Evolutionary conservation across 1,140 invertebrate genomes (phyloP).

Genomic region (Lasaia peninsularis): DNA sequence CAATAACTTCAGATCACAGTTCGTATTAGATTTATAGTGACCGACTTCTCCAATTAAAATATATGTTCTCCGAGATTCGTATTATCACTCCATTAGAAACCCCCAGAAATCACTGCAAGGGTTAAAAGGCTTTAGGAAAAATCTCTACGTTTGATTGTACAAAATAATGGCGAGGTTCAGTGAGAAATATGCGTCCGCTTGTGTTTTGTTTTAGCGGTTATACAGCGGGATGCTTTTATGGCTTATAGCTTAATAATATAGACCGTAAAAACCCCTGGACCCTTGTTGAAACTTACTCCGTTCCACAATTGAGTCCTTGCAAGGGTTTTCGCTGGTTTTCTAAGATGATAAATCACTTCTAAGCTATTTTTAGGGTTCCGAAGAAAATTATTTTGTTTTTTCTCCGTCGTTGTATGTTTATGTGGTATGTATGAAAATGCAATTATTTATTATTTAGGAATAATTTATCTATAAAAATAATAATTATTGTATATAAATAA

Average conservation of each 20-base stretch:
- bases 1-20: neutral
- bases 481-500: no score
- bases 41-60: slow-evolving; percentile 3
- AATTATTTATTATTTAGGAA: no score
- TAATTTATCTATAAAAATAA: no score
- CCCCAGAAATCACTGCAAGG: slow-evolving; percentile 1
- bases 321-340: slow-evolving; percentile 12
- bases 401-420: no score
- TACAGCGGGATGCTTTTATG: slow-evolving; percentile 51
- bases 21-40: neutral
- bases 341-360: neutral
- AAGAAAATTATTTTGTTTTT: no score
- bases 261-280: slow-evolving; percentile 44
- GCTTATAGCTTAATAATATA: slow-evolving; percentile 63
- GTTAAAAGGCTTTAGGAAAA: slow-evolving; percentile 14
- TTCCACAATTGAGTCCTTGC: slow-evolving; percentile 43
- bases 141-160: slow-evolving; percentile 5
- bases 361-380: neutral
- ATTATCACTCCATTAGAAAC: slow-evolving; percentile 11
- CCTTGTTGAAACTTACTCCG: slow-evolving; percentile 39
- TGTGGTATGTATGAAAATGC: no score
- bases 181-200: slow-evolving; percentile 54
- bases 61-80: slow-evolving; percentile 1
- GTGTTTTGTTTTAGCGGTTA: slow-evolving; percentile 59
- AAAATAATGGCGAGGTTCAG: slow-evolving; percentile 24